A percentile compares a stretch with the other conserved stretches of the same genome.
phyloP scores from a whole-genome alignment of 2,113 vertebrate genomes.

The Pangasianodon hypophthalmus region DNA sequence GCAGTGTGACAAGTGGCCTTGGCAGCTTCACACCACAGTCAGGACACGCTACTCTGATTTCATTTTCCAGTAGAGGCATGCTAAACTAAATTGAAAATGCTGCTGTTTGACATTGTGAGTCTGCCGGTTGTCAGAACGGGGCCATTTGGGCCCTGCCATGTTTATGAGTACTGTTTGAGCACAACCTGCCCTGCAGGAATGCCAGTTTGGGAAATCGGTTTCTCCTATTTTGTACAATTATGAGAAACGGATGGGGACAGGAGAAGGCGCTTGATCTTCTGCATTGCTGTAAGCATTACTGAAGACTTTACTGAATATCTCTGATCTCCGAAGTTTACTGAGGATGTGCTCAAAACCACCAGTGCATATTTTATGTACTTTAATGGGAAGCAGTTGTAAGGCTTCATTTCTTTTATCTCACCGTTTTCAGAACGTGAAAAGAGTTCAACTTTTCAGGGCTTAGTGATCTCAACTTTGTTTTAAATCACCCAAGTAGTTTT shows the following conservation, averaged over 20 bases:
- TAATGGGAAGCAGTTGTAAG: neutral
- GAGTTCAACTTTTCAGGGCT: neutral
- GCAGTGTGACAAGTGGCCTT: conserved; percentile 21
- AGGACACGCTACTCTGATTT: conserved; percentile 27
- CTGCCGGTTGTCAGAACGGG: neutral
- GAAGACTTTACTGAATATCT: neutral
- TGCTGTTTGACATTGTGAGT: conserved; percentile 10
- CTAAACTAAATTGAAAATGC: conserved; percentile 11
- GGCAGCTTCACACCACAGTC: neutral
- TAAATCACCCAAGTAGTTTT: neutral
- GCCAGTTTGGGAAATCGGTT: neutral
- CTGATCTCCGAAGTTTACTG: neutral
- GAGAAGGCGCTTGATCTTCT: neutral
- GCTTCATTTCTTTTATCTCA: neutral
- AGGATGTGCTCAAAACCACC: neutral
- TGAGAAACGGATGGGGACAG: neutral
- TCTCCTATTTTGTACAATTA: neutral
- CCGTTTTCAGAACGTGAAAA: neutral
- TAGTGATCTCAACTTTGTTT: neutral
- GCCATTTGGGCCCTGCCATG: neutral
- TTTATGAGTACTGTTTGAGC: conserved; percentile 13
- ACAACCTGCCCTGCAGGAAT: conserved; percentile 5
- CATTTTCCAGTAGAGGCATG: conserved; percentile 12
- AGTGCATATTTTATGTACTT: neutral
- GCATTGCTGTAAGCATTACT: neutral